Conservation (phyloP, 2,113 vertebrate genomes). For the Elephantulus edwardii region DNA sequence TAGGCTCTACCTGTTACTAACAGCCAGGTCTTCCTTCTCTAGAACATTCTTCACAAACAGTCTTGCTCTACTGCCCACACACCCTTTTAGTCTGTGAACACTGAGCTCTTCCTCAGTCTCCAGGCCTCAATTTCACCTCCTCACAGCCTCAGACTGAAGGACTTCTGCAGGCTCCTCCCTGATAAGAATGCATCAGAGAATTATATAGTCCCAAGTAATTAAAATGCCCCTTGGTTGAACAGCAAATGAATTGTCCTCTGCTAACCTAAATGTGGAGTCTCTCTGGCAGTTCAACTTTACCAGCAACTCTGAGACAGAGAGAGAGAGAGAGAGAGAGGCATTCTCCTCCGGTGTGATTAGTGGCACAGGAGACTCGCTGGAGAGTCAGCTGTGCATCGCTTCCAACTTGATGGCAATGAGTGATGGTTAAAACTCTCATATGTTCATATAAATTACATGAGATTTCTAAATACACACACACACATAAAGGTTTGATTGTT, state of each 20-base stretch:
- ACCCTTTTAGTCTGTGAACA: not conserved
- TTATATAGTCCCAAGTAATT: not conserved
- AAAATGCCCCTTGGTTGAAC: not conserved
- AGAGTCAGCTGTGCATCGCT: too few species aligned
- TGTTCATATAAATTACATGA: too few species aligned
- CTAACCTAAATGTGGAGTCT: too few species aligned
- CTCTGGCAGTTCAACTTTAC: too few species aligned
- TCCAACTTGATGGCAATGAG: too few species aligned
- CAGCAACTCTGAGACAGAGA: too few species aligned
- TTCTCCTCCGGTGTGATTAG: too few species aligned
- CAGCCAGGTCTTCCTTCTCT: not conserved
- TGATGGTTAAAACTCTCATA: too few species aligned
- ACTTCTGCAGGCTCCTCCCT: not conserved
- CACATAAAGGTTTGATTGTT: too few species aligned
- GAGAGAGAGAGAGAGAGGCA: too few species aligned
- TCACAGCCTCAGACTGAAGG: not conserved
- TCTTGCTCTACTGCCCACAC: not conserved
- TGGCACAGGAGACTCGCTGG: too few species aligned
- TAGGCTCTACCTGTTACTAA: not conserved
- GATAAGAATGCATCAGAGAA: not conserved
- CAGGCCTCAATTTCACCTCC: not conserved
- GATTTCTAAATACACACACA: too few species aligned
- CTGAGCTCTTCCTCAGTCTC: not conserved
- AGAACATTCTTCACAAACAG: not conserved
- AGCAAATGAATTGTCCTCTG: constrained; percentile 8